phyloP scores from a whole-genome alignment of 2,797 vertebrate genomes.

The Cyprinodon diabolis region DNA sequence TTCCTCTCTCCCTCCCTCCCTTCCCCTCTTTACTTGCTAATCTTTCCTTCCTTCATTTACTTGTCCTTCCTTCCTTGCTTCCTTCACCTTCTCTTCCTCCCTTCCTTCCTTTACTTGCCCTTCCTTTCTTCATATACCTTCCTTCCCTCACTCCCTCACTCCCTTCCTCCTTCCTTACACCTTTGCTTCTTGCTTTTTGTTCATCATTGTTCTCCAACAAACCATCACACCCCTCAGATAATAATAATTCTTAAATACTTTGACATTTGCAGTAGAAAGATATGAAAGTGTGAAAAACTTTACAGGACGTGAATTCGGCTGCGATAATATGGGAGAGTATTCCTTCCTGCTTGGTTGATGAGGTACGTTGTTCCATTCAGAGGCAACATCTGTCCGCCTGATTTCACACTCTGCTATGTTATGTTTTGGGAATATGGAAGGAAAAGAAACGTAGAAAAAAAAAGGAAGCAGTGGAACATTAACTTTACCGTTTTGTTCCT shows the following conservation, averaged over 20 bases:
- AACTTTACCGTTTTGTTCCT: slow-evolving; percentile 94
- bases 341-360: slow-evolving; percentile 26
- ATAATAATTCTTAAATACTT: background rate
- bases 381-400: slow-evolving; percentile 53
- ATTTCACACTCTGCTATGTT: slow-evolving; percentile 43
- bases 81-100: no score
- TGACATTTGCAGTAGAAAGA: background rate
- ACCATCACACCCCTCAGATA: no score
- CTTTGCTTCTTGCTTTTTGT: no score
- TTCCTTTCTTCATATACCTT: no score
- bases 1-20: no score
- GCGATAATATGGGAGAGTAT: slow-evolving; percentile 38
- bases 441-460: slow-evolving; percentile 17
- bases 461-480: slow-evolving; percentile 8
- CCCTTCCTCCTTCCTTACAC: no score
- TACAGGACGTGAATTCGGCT: background rate
- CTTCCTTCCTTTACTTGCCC: fast-evolving
- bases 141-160: no score
- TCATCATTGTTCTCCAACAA: no score
- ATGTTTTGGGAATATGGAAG: slow-evolving; percentile 54
- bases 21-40: no score
- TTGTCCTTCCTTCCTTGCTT: no score
- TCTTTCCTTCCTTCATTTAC: no score
- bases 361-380: slow-evolving; percentile 54
- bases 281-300: background rate